Evolutionary conservation across 1,140 invertebrate genomes (phyloP).

Genomic region (Sinella curviseta): DNA sequence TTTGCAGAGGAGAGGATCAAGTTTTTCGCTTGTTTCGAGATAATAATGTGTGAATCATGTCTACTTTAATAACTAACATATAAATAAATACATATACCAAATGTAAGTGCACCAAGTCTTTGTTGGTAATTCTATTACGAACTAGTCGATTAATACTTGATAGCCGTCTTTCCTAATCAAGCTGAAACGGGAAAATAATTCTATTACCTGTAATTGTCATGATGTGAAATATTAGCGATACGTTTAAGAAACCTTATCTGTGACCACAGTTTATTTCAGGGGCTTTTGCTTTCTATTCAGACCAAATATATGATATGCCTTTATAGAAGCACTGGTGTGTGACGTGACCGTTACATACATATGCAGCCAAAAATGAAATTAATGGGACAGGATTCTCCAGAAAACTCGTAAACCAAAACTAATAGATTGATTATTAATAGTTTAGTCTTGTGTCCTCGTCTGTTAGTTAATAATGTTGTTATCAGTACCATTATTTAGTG

Average conservation of each 20-base stretch:
- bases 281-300: constrained; percentile 5
- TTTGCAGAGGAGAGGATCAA: too few relatives aligned
- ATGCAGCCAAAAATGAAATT: neutral
- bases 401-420: neutral
- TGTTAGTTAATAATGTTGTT: neutral
- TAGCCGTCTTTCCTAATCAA: constrained; percentile 17
- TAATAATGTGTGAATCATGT: too few relatives aligned
- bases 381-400: neutral
- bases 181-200: neutral
- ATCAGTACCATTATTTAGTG: neutral
- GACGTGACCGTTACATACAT: neutral
- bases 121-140: neutral
- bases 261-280: constrained; percentile 6
- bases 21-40: neutral
- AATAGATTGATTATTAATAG: neutral
- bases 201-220: too few relatives aligned
- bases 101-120: neutral
- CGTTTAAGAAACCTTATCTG: constrained; percentile 20
- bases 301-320: constrained; percentile 2
- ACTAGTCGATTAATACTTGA: neutral
- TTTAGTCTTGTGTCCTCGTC: too few relatives aligned
- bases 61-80: too few relatives aligned
- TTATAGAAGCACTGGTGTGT: neutral
- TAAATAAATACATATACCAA: too few relatives aligned
- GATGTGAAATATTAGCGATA: too few relatives aligned